These are phyloP conservation scores for Pangasius macronema DNA, from an alignment of 2,797 vertebrate genomes.

Conservation along the genomic window DNA sequence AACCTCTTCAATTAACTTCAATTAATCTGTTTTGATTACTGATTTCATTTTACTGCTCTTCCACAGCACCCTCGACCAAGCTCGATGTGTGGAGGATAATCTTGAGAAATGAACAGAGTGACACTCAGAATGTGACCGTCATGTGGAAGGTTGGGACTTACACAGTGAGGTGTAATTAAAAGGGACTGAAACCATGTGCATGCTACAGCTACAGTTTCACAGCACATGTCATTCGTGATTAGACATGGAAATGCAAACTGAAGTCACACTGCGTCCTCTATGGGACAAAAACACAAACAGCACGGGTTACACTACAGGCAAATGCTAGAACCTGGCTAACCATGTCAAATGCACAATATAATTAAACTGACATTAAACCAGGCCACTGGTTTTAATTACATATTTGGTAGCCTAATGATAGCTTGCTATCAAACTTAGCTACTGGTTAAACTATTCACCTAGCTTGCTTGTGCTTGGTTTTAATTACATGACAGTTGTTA, in stretches of 20 bases:
- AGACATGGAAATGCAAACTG: background rate
- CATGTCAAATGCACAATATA: background rate
- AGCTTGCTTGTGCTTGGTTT: background rate
- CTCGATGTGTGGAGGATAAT: constrained; percentile 77
- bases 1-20: no score
- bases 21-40: background rate
- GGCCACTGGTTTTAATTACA: background rate
- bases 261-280: constrained; percentile 25
- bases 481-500: background rate
- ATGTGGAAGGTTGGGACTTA: constrained; percentile 79
- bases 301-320: background rate
- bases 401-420: background rate
- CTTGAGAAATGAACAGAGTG: constrained; percentile 2
- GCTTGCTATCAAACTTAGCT: background rate
- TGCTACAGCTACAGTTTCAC: constrained; percentile 14
- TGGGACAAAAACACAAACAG: background rate
- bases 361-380: background rate
- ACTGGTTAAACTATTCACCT: no score
- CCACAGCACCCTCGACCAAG: constrained; percentile 72
- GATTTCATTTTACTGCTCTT: constrained; percentile 16
- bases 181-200: background rate
- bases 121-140: constrained; percentile 70
- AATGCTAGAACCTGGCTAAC: background rate
- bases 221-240: background rate
- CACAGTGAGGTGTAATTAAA: background rate